phyloP scores from a whole-genome alignment of 2,113 vertebrate species.

The Eidolon helvum region DNA sequence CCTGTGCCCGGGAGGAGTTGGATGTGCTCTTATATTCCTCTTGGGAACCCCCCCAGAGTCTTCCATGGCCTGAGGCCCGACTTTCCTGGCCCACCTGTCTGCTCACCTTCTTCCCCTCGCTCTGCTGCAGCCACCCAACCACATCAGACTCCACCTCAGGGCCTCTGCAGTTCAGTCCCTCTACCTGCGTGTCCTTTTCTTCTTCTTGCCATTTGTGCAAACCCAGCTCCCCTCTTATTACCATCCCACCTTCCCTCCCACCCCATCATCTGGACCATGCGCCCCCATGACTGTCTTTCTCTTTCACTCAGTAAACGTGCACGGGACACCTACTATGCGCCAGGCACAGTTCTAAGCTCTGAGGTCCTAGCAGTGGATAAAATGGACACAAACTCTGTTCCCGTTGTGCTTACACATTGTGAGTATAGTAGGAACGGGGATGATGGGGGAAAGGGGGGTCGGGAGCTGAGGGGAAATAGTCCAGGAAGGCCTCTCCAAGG shows the following conservation, averaged over 20 bases:
- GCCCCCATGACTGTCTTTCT: neutral
- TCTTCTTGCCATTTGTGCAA: no score
- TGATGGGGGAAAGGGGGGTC: neutral
- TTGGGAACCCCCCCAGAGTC: neutral
- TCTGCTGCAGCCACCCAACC: no score
- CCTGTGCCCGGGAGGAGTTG: neutral
- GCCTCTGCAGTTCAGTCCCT: neutral
- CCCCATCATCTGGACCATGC: no score
- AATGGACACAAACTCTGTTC: neutral
- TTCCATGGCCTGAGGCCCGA: neutral
- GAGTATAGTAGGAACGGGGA: neutral
- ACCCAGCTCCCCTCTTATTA: neutral
- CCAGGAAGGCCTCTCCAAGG: neutral
- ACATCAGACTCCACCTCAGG: neutral
- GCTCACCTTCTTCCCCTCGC: neutral
- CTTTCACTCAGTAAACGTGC: neutral
- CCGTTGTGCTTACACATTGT: accelerated
- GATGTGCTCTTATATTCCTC: neutral
- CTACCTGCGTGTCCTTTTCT: neutral
- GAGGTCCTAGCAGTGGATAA: neutral
- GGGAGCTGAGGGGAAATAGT: neutral
- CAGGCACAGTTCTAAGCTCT: neutral
- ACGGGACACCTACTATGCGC: accelerated
- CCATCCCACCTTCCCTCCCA: neutral
- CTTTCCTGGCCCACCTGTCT: neutral